These are phyloP conservation scores for Tetrao urogallus DNA, from an alignment of 2,113 vertebrate genomes.

Conservation along the genomic window DNA sequence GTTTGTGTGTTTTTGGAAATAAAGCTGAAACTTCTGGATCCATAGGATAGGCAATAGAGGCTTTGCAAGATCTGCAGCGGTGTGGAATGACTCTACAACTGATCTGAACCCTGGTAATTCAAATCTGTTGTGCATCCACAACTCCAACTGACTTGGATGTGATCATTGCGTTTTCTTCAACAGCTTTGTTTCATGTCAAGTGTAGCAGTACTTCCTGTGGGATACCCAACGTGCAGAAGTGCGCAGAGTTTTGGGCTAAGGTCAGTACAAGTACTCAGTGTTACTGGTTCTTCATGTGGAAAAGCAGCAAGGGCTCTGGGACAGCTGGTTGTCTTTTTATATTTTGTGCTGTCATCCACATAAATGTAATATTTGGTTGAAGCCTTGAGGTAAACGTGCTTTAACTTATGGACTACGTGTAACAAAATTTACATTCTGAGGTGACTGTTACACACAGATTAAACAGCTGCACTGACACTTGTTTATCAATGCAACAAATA, in stretches of 20 bases:
- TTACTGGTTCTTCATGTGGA: neutral
- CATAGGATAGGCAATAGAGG: neutral
- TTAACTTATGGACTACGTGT: neutral
- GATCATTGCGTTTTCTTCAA: neutral
- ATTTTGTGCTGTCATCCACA: neutral
- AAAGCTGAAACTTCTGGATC: neutral
- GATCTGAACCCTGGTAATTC: neutral
- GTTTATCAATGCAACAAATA: neutral
- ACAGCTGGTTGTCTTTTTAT: too few relatives aligned
- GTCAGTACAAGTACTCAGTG: accelerated
- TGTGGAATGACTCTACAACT: neutral
- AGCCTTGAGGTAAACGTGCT: neutral
- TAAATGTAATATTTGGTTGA: neutral
- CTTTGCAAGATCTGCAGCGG: neutral
- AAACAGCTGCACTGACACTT: accelerated
- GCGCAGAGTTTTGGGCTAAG: neutral
- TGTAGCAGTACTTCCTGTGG: neutral
- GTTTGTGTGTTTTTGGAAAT: neutral
- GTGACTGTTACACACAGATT: neutral
- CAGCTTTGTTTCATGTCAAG: neutral
- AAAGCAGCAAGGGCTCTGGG: neutral
- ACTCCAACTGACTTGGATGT: neutral
- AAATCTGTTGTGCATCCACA: neutral
- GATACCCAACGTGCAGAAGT: neutral
- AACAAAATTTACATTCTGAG: neutral